Conservation (phyloP, 2,888 invertebrate genomes). For the Drosophila hamatofila region DNA sequence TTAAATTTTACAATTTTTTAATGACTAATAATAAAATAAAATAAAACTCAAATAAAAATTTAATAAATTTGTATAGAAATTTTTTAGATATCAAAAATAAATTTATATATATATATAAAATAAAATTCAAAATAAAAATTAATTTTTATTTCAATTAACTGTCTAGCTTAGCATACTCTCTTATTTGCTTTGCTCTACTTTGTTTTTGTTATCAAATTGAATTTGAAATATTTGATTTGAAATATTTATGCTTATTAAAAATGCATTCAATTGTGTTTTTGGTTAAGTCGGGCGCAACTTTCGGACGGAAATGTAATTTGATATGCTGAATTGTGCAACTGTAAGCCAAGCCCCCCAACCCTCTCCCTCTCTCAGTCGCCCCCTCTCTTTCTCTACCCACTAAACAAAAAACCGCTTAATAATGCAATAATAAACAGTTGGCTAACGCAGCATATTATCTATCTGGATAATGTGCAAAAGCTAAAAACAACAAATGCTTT, state of each 20-base stretch:
- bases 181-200: not conserved
- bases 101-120: not conserved
- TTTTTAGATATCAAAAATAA: not conserved
- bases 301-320: conserved; percentile 54
- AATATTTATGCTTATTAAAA: conserved; percentile 65
- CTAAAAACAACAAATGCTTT: conserved; percentile 41
- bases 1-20: no score
- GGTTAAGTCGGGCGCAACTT: conserved; percentile 34
- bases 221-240: conserved; percentile 52
- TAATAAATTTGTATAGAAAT: no score
- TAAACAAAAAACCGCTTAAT: conserved; percentile 46
- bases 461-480: conserved; percentile 20
- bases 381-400: not conserved
- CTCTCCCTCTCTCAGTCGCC: not conserved
- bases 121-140: no score
- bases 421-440: conserved; percentile 58
- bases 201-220: conserved; percentile 38
- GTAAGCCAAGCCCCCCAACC: not conserved
- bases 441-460: conserved; percentile 21
- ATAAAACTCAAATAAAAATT: not conserved
- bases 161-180: not conserved
- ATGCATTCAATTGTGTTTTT: conserved; percentile 33
- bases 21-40: no score
- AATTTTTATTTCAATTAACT: not conserved
- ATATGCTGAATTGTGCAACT: conserved; percentile 51